A percentile compares a stretch with the other conserved stretches of the same genome.
Evolutionary conservation across 2,797 vertebrate genomes (phyloP).

Genomic region (Enteromius afrohamiltoni): DNA sequence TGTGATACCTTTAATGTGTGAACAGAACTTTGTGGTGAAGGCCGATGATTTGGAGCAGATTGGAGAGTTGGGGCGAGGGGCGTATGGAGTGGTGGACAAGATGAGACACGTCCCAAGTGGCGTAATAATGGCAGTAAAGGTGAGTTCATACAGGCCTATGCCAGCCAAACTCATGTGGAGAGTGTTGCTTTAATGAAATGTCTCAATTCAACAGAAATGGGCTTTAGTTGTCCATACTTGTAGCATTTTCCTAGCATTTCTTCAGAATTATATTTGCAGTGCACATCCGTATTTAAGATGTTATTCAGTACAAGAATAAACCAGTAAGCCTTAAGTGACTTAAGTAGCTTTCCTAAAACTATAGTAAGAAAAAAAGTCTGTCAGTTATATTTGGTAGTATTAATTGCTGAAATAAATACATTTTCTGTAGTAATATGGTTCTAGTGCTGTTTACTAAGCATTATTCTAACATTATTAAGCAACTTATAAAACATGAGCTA

Average conservation of each 20-base stretch:
- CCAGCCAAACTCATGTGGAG: no score
- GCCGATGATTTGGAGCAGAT: slow-evolving; percentile 98
- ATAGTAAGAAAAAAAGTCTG: not conserved
- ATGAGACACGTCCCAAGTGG: slow-evolving; percentile 93
- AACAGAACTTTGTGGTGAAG: slow-evolving; percentile 97
- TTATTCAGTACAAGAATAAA: not conserved
- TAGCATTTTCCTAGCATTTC: not conserved
- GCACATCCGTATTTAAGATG: not conserved
- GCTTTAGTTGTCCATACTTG: not conserved
- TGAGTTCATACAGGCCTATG: slow-evolving; percentile 62
- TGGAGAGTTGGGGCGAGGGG: slow-evolving; percentile 92
- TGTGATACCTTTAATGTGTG: not conserved
- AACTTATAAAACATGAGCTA: no score
- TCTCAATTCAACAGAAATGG: not conserved
- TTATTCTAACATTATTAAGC: no score
- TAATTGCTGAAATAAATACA: not conserved
- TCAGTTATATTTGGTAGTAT: not conserved
- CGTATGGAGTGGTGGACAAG: slow-evolving; percentile 96
- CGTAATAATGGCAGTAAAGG: slow-evolving; percentile 99
- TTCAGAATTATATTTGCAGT: not conserved
- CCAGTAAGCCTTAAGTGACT: not conserved
- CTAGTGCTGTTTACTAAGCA: not conserved
- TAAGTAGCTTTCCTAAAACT: not conserved
- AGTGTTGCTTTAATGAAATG: not conserved
- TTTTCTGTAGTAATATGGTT: not conserved